These are phyloP conservation scores for Girardia tigrina DNA, from an alignment of 2,888 invertebrate genomes.

Conservation along the genomic window DNA sequence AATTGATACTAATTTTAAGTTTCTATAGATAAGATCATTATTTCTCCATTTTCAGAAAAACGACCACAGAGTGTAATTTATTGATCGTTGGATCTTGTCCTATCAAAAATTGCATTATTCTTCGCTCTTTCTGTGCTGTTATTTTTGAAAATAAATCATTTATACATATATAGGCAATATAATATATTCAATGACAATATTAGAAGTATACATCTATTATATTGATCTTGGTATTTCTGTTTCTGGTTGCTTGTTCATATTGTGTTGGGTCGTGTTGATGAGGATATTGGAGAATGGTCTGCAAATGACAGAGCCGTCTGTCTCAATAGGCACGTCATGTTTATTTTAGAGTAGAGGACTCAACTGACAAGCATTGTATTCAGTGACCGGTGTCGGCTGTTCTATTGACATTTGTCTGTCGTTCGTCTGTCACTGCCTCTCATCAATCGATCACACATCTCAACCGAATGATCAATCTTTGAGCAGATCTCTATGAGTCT, in stretches of 20 bases:
- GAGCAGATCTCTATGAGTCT: neutral
- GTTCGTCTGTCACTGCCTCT: neutral
- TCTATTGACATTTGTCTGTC: neutral
- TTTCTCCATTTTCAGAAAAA: neutral
- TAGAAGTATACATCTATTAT: conserved; percentile 6
- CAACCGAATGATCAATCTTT: neutral
- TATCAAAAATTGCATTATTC: conserved; percentile 14
- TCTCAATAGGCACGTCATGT: neutral
- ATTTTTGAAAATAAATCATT: conserved; percentile 13
- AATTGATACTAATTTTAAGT: too few relatives aligned
- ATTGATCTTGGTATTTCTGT: neutral
- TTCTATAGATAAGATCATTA: too few relatives aligned
- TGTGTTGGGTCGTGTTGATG: too few relatives aligned
- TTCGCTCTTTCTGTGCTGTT: conserved; percentile 23
- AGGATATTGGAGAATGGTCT: too few relatives aligned
- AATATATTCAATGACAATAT: neutral
- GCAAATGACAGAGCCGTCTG: too few relatives aligned
- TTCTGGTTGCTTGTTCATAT: neutral
- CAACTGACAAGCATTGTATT: neutral
- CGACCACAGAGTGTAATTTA: conserved; percentile 19
- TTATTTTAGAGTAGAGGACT: conserved; percentile 1
- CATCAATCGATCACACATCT: neutral
- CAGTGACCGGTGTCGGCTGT: neutral
- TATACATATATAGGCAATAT: neutral
- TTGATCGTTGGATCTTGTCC: neutral